These are phyloP conservation scores for Drosophila melanosoma DNA, from an alignment of 2,888 invertebrate genomes.

Conservation along the genomic window DNA sequence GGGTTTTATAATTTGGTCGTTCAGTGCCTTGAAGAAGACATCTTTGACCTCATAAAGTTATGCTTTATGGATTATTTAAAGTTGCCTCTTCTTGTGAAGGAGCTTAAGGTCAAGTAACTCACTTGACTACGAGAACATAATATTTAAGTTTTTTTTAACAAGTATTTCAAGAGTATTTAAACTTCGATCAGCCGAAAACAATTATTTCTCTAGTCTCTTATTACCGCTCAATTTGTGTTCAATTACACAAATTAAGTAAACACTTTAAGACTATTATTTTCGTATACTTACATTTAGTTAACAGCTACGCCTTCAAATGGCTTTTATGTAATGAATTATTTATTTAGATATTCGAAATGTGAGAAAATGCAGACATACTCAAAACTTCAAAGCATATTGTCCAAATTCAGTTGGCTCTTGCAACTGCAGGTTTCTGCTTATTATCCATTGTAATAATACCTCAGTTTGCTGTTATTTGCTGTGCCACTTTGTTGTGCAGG, in stretches of 20 bases:
- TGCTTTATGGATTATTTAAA: not conserved
- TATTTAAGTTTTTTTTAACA: not conserved
- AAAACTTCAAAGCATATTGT: not conserved
- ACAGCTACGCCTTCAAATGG: not conserved
- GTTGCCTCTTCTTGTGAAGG: not conserved
- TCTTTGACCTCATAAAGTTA: not conserved
- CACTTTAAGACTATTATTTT: not conserved
- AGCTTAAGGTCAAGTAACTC: not conserved
- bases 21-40: not conserved
- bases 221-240: not conserved
- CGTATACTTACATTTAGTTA: not conserved
- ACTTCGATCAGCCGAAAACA: not conserved
- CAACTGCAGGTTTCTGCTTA: slow-evolving; percentile 21
- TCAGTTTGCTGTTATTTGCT: slow-evolving; percentile 23
- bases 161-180: not conserved
- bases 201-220: not conserved
- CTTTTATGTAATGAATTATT: not conserved
- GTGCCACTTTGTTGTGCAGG: slow-evolving; percentile 67
- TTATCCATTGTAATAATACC: slow-evolving; percentile 45
- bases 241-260: not conserved
- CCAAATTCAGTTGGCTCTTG: not conserved
- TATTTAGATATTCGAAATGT: not conserved
- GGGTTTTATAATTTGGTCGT: not conserved
- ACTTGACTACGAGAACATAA: not conserved
- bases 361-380: not conserved